Conservation (phyloP, 2,797 vertebrate species). For the Emydoidea blandingii region DNA sequence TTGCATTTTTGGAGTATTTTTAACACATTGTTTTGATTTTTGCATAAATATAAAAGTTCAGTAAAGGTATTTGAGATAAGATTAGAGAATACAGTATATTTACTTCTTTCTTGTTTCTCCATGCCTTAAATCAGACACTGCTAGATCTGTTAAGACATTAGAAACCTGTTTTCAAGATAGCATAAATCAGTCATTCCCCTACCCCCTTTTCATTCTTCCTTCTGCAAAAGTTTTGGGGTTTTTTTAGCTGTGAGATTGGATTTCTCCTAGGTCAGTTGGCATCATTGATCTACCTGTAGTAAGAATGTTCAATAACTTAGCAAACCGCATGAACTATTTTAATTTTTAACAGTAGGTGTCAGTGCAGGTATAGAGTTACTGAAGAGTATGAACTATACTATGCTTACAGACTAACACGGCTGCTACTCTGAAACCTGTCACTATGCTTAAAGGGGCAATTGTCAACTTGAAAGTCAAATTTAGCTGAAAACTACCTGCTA, state of each 20-base stretch:
- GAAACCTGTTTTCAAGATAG: neutral
- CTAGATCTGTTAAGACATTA: neutral
- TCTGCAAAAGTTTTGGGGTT: neutral
- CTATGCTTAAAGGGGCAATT: neutral
- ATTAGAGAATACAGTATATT: neutral
- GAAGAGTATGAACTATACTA: neutral
- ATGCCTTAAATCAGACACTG: too few relatives aligned
- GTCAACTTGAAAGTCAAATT: neutral
- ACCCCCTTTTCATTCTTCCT: neutral
- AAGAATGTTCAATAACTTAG: fast-evolving
- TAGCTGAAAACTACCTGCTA: neutral
- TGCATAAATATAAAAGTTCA: neutral
- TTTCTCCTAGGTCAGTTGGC: neutral
- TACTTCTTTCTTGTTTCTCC: neutral
- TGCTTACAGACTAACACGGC: neutral
- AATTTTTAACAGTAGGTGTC: conserved; percentile 48
- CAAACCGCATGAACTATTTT: neutral
- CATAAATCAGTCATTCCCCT: neutral
- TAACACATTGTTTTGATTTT: neutral
- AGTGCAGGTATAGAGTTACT: neutral
- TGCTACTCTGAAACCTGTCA: too few relatives aligned
- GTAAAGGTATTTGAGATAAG: neutral
- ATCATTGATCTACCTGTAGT: neutral
- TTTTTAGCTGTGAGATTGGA: neutral
- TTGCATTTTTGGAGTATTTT: too few relatives aligned